phyloP scores from a whole-genome alignment of 2,888 invertebrate species.

The Allophyes oxyacanthae region DNA sequence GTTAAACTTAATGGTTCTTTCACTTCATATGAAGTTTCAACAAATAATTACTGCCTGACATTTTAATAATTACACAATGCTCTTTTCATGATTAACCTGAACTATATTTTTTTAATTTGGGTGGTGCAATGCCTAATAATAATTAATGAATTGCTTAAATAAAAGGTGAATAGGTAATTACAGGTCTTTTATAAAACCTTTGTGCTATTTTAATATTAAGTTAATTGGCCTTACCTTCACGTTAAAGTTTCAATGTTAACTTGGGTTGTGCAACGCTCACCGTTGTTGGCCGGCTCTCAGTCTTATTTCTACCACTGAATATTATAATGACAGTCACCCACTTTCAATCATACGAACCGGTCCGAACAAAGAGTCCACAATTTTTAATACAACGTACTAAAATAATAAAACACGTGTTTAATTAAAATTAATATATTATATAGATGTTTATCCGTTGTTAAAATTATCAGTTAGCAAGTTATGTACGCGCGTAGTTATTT shows the following conservation, averaged over 20 bases:
- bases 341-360: constrained; percentile 80
- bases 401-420: constrained; percentile 53
- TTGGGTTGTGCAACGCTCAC: constrained; percentile 70
- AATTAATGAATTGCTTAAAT: constrained; percentile 49
- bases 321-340: constrained; percentile 78
- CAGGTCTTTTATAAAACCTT: constrained; percentile 49
- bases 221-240: constrained; percentile 82
- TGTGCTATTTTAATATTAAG: constrained; percentile 71
- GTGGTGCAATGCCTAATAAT: constrained; percentile 24
- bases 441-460: constrained; percentile 4
- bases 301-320: constrained; percentile 66
- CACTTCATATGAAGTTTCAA: constrained; percentile 19
- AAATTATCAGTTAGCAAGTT: constrained; percentile 22
- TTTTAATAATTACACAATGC: constrained; percentile 17
- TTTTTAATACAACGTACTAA: constrained; percentile 59
- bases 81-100: constrained; percentile 18
- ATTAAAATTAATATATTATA: constrained; percentile 27
- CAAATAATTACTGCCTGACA: constrained; percentile 20
- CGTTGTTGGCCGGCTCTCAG: constrained; percentile 62
- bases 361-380: constrained; percentile 75
- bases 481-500: constrained; percentile 26
- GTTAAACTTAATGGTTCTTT: constrained; percentile 7
- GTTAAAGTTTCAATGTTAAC: constrained; percentile 74
- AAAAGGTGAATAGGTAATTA: constrained; percentile 62
- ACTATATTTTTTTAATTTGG: constrained; percentile 22